Conservation (phyloP, 2,113 vertebrate genomes). For the Carassius carassius region DNA sequence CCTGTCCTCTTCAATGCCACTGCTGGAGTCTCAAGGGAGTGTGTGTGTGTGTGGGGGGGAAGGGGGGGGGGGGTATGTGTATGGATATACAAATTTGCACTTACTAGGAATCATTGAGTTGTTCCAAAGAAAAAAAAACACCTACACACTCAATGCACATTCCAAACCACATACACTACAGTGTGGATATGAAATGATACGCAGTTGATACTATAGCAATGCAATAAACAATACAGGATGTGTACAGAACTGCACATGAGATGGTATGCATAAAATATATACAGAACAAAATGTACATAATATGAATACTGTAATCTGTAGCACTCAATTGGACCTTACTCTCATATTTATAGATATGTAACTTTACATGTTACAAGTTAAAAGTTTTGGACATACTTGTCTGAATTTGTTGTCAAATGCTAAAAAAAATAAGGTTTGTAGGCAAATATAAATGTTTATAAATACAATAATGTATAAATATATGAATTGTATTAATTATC, state of each 20-base stretch:
- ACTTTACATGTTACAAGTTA: too few relatives aligned
- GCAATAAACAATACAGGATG: background rate
- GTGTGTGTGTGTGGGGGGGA: background rate
- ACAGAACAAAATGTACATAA: background rate
- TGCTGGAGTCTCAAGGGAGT: slow-evolving; percentile 40
- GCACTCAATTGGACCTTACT: too few relatives aligned
- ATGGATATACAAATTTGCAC: slow-evolving; percentile 44
- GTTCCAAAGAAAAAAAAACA: slow-evolving; percentile 10
- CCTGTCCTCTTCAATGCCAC: slow-evolving; percentile 42
- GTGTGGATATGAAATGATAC: background rate
- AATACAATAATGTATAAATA: too few relatives aligned
- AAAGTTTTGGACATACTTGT: too few relatives aligned
- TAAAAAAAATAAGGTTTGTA: too few relatives aligned
- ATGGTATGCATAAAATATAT: background rate
- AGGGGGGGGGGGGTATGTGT: background rate
- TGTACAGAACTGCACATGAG: background rate
- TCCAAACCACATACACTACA: background rate
- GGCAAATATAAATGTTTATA: too few relatives aligned
- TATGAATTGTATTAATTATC: too few relatives aligned
- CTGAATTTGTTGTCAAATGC: too few relatives aligned
- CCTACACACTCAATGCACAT: background rate
- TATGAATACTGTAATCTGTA: too few relatives aligned
- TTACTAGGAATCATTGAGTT: slow-evolving; percentile 51
- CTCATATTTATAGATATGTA: too few relatives aligned
- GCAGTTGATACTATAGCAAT: background rate